Evolutionary conservation across 2,797 vertebrate species (phyloP).

Genomic region (Coregonus ussuriensis): DNA sequence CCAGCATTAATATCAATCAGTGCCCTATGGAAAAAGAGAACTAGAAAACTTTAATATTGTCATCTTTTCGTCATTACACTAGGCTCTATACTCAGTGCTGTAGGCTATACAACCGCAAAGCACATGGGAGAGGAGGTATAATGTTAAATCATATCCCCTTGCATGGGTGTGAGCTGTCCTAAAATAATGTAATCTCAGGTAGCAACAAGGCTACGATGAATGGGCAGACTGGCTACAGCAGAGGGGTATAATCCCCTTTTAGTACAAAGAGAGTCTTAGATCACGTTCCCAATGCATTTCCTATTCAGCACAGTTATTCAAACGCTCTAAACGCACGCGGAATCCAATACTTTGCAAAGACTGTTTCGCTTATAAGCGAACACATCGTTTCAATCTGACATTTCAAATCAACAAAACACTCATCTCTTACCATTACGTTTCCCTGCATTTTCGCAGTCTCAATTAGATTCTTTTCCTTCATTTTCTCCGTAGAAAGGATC

Average conservation of each 20-base stretch:
- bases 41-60: conserved; percentile 51
- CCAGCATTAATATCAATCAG: conserved; percentile 36
- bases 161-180: conserved; percentile 42
- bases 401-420: conserved; percentile 1
- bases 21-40: conserved; percentile 19
- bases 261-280: background rate
- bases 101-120: background rate
- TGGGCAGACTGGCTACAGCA: background rate
- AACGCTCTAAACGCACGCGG: conserved; percentile 30
- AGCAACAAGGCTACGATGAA: conserved; percentile 7
- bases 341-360: background rate
- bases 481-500: conserved; percentile 49
- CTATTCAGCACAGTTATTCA: conserved; percentile 1
- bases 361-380: background rate
- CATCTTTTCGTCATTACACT: background rate
- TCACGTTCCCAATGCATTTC: background rate
- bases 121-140: conserved; percentile 4
- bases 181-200: conserved; percentile 4
- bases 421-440: conserved; percentile 78
- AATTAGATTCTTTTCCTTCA: conserved; percentile 95
- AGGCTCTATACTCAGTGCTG: background rate
- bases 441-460: conserved; percentile 98
- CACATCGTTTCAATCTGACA: conserved; percentile 12
- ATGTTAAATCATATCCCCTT: conserved; percentile 16
- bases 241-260: background rate